These are phyloP conservation scores for Zaprionus obscuricornis DNA, from an alignment of 2,888 invertebrate genomes.

Conservation along the genomic window DNA sequence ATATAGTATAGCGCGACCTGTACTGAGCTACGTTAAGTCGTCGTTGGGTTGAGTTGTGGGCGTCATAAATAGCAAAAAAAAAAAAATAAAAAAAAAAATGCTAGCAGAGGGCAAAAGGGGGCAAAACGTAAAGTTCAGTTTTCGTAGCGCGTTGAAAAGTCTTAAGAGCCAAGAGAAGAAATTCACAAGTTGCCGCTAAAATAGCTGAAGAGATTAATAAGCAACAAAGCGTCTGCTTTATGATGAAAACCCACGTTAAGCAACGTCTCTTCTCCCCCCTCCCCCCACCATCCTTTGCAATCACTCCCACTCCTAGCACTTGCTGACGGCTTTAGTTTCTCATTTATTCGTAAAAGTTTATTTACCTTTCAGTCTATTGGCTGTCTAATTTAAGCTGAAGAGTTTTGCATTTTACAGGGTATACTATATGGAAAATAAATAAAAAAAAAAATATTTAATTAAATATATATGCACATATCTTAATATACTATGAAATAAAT, in stretches of 20 bases:
- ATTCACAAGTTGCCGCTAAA: conserved; percentile 70
- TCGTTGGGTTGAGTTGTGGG: conserved; percentile 29
- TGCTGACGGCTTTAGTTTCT: background rate
- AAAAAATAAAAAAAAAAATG: no score
- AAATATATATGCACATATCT: no score
- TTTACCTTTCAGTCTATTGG: conserved; percentile 40
- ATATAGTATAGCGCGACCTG: background rate
- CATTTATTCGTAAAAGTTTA: conserved; percentile 16
- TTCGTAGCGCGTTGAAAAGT: conserved; percentile 5
- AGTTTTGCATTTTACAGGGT: no score
- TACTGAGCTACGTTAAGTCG: no score
- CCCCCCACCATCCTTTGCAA: background rate
- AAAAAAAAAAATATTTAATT: no score
- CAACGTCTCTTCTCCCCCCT: background rate
- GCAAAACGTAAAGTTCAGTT: no score
- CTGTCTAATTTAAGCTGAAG: conserved; percentile 1
- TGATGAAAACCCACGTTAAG: conserved; percentile 17
- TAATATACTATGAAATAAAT: no score
- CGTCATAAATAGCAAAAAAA: conserved; percentile 42
- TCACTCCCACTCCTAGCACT: background rate
- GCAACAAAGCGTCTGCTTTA: conserved; percentile 49
- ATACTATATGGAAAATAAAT: no score
- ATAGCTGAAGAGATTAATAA: conserved; percentile 47
- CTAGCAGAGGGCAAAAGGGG: no score
- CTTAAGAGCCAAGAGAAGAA: conserved; percentile 13